Percentiles rank a stretch among this genome's conserved stretches.
Evolutionary conservation across 2,888 invertebrate genomes (phyloP).

Genomic region (Apodemia hepburni): DNA sequence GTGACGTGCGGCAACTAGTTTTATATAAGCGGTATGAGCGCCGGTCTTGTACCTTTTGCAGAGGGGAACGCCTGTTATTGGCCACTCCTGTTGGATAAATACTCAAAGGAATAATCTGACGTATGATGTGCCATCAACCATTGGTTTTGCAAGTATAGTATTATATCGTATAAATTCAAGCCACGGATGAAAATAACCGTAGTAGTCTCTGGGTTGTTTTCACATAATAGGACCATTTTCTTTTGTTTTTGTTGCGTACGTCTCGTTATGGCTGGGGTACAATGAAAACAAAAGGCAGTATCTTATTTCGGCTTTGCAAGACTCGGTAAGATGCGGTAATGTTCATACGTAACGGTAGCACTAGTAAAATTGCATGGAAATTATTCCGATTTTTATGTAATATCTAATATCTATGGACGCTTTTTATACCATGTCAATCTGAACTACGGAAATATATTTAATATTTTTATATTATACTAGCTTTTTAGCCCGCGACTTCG

Average conservation of each 20-base stretch:
- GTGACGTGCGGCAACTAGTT: too few relatives aligned
- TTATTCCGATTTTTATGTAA: neutral
- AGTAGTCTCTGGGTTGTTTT: conserved; percentile 75
- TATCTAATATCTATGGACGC: too few relatives aligned
- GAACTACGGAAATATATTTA: too few relatives aligned
- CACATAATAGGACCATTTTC: conserved; percentile 80
- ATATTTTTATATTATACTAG: too few relatives aligned
- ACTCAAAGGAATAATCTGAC: too few relatives aligned
- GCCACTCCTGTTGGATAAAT: too few relatives aligned
- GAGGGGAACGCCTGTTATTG: too few relatives aligned
- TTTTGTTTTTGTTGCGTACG: conserved; percentile 76
- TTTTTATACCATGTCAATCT: too few relatives aligned
- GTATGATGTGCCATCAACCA: conserved; percentile 42
- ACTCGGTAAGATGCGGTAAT: conserved; percentile 25
- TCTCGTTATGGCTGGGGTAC: conserved; percentile 70
- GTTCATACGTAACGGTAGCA: conserved; percentile 8
- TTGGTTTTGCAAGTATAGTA: conserved; percentile 61
- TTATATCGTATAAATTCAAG: conserved; percentile 76
- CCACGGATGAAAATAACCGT: conserved; percentile 76
- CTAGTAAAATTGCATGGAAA: neutral
- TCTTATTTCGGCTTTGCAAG: conserved; percentile 62
- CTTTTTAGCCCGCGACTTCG: too few relatives aligned
- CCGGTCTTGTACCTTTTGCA: too few relatives aligned
- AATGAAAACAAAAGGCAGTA: conserved; percentile 75
- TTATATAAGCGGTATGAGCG: too few relatives aligned